Conservation (phyloP, 23 tunicate species). For the Clavelina lepadiformis region DNA sequence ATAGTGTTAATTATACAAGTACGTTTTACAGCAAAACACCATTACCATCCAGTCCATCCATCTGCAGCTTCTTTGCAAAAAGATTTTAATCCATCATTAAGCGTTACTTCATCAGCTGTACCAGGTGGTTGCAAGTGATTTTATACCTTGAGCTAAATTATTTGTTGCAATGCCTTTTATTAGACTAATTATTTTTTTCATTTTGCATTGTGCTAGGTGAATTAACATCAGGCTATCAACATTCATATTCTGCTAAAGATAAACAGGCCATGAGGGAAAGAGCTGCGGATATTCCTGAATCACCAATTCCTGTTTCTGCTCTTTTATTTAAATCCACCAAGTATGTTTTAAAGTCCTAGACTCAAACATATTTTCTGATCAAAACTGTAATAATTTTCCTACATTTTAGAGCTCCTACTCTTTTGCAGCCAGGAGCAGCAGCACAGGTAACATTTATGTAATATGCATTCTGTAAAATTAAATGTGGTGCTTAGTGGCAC, state of each 20-base stretch:
- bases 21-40: conserved; percentile 1
- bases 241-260: conserved; percentile 19
- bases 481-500: too few relatives aligned
- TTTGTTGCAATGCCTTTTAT: background rate
- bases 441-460: too few relatives aligned
- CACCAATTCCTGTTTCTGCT: conserved; percentile 55
- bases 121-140: conserved; percentile 1
- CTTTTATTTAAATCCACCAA: conserved; percentile 40
- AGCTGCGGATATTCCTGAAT: conserved; percentile 42
- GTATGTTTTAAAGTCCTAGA: conserved; percentile 5
- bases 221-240: conserved; percentile 4
- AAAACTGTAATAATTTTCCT: too few relatives aligned
- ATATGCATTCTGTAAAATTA: too few relatives aligned
- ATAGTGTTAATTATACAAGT: too few relatives aligned
- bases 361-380: too few relatives aligned
- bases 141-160: background rate
- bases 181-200: conserved; percentile 1
- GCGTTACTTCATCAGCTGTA: background rate
- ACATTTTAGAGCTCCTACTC: too few relatives aligned
- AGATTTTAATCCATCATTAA: conserved; percentile 15
- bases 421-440: too few relatives aligned
- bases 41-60: conserved; percentile 26
- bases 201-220: background rate
- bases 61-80: conserved; percentile 43
- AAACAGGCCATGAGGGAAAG: conserved; percentile 38